A percentile compares a stretch with the other conserved stretches of the same genome.
Conservation (phyloP, 2,888 invertebrate genomes). For the Amblyjoppa fuscipennis region DNA sequence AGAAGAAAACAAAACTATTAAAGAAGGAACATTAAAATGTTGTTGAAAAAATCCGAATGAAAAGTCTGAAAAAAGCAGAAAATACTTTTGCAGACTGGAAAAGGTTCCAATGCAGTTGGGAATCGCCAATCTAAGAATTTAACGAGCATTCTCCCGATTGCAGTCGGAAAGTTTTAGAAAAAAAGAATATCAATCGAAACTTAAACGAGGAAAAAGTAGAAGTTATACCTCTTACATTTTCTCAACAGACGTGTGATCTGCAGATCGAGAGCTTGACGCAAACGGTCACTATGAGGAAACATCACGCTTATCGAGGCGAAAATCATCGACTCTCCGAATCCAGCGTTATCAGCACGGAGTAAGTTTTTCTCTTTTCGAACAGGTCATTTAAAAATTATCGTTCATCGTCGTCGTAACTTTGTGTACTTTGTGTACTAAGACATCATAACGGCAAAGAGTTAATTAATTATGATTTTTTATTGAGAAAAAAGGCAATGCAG, state of each 20-base stretch:
- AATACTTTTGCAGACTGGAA: neutral
- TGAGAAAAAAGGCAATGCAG: neutral
- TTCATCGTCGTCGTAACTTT: conserved; percentile 13
- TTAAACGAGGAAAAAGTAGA: neutral
- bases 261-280: conserved; percentile 87
- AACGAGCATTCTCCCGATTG: neutral
- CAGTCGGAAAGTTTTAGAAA: neutral
- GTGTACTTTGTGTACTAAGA: conserved; percentile 9
- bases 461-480: conserved; percentile 4
- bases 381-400: conserved; percentile 48
- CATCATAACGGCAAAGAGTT: neutral
- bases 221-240: conserved; percentile 6
- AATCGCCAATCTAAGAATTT: neutral
- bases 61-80: neutral
- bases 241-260: conserved; percentile 88
- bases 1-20: neutral
- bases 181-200: conserved; percentile 5
- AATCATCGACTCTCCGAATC: conserved; percentile 87
- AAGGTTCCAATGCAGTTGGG: too few relatives aligned
- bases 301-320: conserved; percentile 85
- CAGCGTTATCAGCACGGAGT: conserved; percentile 88
- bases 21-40: neutral
- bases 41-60: neutral
- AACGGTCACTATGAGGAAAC: conserved; percentile 87
- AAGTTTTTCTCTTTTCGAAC: conserved; percentile 82